A percentile compares a stretch with the other conserved stretches of the same genome.
Evolutionary conservation across 2,113 vertebrate species (phyloP).

Genomic region (Corvus hawaiiensis): DNA sequence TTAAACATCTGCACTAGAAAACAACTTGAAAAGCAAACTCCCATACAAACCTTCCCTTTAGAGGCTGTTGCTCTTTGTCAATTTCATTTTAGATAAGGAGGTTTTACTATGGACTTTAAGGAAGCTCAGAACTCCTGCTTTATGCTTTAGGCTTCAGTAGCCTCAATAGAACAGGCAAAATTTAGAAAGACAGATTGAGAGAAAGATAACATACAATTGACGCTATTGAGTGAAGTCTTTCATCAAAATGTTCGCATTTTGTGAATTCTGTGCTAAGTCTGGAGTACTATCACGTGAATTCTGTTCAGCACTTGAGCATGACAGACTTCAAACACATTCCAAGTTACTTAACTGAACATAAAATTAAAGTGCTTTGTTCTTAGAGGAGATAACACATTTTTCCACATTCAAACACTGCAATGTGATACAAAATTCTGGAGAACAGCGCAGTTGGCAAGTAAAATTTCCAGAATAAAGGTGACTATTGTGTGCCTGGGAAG

Average conservation of each 20-base stretch:
- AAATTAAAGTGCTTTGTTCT: slow-evolving; percentile 17
- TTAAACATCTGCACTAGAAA: neutral
- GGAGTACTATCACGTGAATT: neutral
- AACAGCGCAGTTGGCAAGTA: neutral
- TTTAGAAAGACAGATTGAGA: neutral
- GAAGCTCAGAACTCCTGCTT: neutral
- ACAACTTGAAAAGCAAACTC: neutral
- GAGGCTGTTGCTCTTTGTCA: neutral
- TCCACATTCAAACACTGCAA: neutral
- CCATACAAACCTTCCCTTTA: slow-evolving; percentile 62
- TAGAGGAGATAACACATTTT: neutral
- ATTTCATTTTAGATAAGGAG: neutral
- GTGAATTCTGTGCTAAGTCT: neutral
- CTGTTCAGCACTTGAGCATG: neutral
- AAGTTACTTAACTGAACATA: neutral
- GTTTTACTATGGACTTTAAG: neutral
- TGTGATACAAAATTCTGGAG: neutral
- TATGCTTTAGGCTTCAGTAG: neutral
- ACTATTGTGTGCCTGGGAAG: neutral
- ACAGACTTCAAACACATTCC: slow-evolving; percentile 35
- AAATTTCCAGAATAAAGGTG: slow-evolving; percentile 16
- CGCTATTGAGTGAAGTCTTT: neutral
- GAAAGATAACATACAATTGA: neutral
- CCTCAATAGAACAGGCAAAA: neutral
- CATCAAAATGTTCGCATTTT: neutral